Base-by-base conservation (phyloP, 2,888 invertebrate genomes). In the Cybosia mesomella region DNA sequence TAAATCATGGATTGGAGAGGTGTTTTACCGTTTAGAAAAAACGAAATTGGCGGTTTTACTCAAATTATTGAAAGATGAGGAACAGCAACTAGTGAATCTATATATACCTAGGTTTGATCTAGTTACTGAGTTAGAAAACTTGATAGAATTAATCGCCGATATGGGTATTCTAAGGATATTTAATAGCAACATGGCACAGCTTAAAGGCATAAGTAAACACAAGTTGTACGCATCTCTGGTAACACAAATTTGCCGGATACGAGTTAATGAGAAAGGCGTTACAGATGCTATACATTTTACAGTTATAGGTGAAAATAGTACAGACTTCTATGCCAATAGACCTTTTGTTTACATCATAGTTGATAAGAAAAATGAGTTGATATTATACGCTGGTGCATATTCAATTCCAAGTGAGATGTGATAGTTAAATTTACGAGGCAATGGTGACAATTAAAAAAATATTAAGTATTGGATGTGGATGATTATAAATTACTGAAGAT, bases 141-240 rank as follows among this genome's bases (percentile, higher is more conserved):
- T 92, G 15, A 83, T 89, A 0, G 93, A 93, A 67, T 67, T 93
- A 39, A 28, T 93, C 0, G 79, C 77, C 53, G 93, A 93, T 82
- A 91, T 93, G 91, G 92, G 92, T 0, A 80, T 92, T 0, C 83
- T 73, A 53, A 87, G 84, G n/a, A 81, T 92, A n/a, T 93, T 93
- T 70, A 73, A 89, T 68, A n/a, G n/a, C 89, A 88, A 2, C 74
- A 84, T 0, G 24, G 88, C 92, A 0, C 85, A 92, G 28, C 82
- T 93, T 1, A 77, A 74, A 0, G 83, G 84, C 24, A 89, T 93
- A 10, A 91, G 89, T 80, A 80, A 88, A 66, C 89, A 82, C 57
- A 82, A 77, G 9, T 77, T 91, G 64, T 80, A 86, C n/a, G 85
- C 85, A 0, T 92, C 92, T 0, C 39, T 89, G 0, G 89, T 92